These are phyloP conservation scores for Anoplophora glabripennis DNA, from an alignment of 1,140 invertebrate genomes.

Conservation along the genomic window DNA sequence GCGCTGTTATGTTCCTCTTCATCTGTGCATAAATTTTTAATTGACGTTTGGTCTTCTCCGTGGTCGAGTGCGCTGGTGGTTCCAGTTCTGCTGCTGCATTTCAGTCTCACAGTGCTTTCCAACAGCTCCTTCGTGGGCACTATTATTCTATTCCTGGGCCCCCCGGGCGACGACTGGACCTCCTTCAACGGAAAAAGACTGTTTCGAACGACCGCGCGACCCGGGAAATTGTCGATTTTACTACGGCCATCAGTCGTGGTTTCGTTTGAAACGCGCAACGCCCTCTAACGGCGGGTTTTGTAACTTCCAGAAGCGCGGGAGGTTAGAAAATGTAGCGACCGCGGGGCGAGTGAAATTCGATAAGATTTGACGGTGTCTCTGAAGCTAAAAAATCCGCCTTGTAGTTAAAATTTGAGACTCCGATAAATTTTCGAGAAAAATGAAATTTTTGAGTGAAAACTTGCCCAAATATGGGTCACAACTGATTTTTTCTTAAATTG, in stretches of 20 bases:
- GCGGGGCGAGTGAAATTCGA: too few relatives aligned
- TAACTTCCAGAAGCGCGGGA: too few relatives aligned
- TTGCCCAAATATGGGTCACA: too few relatives aligned
- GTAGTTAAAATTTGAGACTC: too few relatives aligned
- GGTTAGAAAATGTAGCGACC: too few relatives aligned
- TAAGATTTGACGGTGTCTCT: too few relatives aligned
- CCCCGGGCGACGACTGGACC: neutral
- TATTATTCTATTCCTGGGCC: neutral
- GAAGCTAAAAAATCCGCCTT: too few relatives aligned
- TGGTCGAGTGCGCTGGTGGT: neutral
- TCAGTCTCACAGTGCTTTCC: neutral
- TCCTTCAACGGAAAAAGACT: neutral
- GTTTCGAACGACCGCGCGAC: neutral
- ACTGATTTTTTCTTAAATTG: too few relatives aligned
- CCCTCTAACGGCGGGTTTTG: too few relatives aligned
- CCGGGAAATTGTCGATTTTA: neutral
- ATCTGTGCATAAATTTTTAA: slow-evolving; percentile 9
- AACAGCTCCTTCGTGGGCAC: neutral
- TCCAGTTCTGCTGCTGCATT: slow-evolving; percentile 4
- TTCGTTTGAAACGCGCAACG: neutral
- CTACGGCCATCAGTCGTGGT: neutral
- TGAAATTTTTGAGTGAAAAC: too few relatives aligned
- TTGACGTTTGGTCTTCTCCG: slow-evolving; percentile 1
- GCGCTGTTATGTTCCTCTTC: slow-evolving; percentile 6
- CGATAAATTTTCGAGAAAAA: too few relatives aligned